These are phyloP conservation scores for Zaprionus ornatus DNA, from an alignment of 1,140 invertebrate genomes.

Conservation along the genomic window DNA sequence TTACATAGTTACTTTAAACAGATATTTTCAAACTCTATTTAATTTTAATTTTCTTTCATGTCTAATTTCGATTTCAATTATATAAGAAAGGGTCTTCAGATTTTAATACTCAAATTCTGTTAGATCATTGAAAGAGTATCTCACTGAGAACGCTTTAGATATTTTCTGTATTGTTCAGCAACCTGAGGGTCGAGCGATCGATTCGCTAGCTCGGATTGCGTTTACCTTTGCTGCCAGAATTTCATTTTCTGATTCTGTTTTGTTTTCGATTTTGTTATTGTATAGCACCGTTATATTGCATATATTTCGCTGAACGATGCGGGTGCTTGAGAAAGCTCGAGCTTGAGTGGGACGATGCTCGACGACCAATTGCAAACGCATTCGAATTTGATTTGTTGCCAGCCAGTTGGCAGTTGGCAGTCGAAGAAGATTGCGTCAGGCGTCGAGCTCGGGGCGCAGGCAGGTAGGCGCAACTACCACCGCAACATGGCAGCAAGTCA, in stretches of 20 bases:
- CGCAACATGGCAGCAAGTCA: conserved; percentile 43
- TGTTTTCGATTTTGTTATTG: conserved; percentile 1
- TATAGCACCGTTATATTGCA: neutral
- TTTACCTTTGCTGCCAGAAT: neutral
- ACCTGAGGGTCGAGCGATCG: conserved; percentile 13
- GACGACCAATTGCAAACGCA: conserved; percentile 69
- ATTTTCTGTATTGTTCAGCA: neutral
- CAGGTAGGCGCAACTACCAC: conserved; percentile 38
- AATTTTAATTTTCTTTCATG: too few relatives aligned
- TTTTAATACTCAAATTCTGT: too few relatives aligned
- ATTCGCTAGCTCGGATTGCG: neutral
- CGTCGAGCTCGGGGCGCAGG: neutral
- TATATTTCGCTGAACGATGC: conserved; percentile 8
- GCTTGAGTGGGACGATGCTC: neutral
- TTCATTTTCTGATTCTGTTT: neutral
- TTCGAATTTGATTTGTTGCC: conserved; percentile 78
- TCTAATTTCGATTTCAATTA: too few relatives aligned
- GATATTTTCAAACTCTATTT: too few relatives aligned
- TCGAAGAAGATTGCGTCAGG: conserved; percentile 7
- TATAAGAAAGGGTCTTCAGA: too few relatives aligned
- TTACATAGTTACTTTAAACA: too few relatives aligned
- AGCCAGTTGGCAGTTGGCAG: conserved; percentile 20
- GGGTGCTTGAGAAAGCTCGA: conserved; percentile 12
- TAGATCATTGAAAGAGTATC: too few relatives aligned
- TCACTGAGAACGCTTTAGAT: too few relatives aligned